Evolutionary conservation across 2,113 vertebrate genomes (phyloP).

Genomic region (Struthio camelus): DNA sequence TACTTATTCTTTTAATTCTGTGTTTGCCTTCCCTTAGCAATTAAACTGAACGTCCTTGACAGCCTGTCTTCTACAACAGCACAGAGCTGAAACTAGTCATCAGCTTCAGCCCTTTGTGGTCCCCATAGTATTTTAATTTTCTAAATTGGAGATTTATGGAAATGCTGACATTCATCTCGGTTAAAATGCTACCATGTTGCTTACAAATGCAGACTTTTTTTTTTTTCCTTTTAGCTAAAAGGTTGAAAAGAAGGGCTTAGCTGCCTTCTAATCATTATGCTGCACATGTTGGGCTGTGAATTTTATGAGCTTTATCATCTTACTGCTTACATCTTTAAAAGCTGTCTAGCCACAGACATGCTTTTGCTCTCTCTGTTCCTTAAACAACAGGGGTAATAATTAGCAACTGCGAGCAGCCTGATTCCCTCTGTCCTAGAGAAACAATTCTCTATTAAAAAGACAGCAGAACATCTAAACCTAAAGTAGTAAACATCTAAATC

Average conservation of each 20-base stretch:
- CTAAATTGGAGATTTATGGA: slow-evolving; percentile 58
- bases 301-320: slow-evolving; percentile 8
- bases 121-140: slow-evolving; percentile 50
- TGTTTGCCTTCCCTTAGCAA: slow-evolving; percentile 30
- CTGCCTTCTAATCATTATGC: slow-evolving; percentile 40
- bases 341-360: slow-evolving; percentile 1
- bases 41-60: slow-evolving; percentile 43
- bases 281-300: neutral
- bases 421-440: no score
- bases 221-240: slow-evolving; percentile 8
- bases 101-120: slow-evolving; percentile 11
- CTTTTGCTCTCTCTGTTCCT: neutral
- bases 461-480: neutral
- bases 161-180: slow-evolving; percentile 44
- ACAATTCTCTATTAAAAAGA: slow-evolving; percentile 14
- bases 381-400: slow-evolving; percentile 39
- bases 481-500: slow-evolving; percentile 18
- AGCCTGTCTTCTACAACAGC: slow-evolving; percentile 9
- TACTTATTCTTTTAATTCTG: slow-evolving; percentile 35
- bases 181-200: slow-evolving; percentile 44
- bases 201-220: slow-evolving; percentile 27
- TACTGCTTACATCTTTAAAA: slow-evolving; percentile 10
- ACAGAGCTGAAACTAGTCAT: slow-evolving; percentile 16
- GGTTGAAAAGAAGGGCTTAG: slow-evolving; percentile 32
- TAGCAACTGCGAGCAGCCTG: slow-evolving; percentile 6